These are phyloP conservation scores for Dichetophora obliterata DNA, from an alignment of 2,888 invertebrate species.

Conservation along the genomic window DNA sequence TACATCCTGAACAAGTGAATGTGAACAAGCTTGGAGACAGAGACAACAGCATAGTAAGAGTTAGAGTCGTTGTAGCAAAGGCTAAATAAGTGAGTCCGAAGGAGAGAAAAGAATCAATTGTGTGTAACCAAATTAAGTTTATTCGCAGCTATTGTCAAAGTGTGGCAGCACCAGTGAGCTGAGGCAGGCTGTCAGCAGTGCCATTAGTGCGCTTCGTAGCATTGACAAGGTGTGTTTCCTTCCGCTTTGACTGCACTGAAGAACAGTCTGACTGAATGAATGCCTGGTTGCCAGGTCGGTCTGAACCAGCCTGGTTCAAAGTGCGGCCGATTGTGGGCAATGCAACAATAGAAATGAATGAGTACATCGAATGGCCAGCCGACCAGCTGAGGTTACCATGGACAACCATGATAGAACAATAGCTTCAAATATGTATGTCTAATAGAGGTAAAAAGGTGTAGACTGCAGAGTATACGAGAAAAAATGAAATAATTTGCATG, in stretches of 20 bases:
- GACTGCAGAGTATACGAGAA: neutral
- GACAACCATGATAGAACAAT: neutral
- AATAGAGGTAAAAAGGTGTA: neutral
- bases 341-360: neutral
- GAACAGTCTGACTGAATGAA: neutral
- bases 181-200: conserved; percentile 37
- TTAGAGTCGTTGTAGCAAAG: neutral
- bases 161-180: neutral
- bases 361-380: neutral
- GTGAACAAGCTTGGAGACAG: neutral
- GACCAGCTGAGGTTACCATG: neutral
- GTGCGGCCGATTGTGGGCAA: neutral
- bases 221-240: conserved; percentile 1
- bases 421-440: neutral
- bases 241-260: neutral
- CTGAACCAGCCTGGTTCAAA: too few relatives aligned
- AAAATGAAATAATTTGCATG: conserved; percentile 16
- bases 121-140: conserved; percentile 68
- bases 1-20: neutral
- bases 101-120: conserved; percentile 63
- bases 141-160: conserved; percentile 49
- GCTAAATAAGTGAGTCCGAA: neutral
- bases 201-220: conserved; percentile 28
- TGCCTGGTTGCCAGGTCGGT: too few relatives aligned
- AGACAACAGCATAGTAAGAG: neutral